phyloP scores from a whole-genome alignment of 92 coral and sea anemone species.

The Palythoa grandis region DNA sequence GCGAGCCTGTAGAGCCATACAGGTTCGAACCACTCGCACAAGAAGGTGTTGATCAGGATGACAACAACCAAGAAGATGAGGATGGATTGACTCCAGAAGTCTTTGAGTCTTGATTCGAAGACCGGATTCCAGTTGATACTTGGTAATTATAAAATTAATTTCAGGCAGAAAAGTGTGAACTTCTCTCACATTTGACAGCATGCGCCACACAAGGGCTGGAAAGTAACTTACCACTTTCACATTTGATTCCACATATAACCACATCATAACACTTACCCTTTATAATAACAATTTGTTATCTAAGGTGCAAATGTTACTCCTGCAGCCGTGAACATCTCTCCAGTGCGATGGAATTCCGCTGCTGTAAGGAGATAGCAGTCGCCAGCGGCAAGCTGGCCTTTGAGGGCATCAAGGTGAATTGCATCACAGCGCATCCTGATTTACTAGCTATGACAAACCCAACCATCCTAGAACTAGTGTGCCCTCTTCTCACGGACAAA shows the following conservation, averaged over 20 bases:
- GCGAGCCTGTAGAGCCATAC: constrained; percentile 51
- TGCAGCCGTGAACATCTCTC: constrained; percentile 32
- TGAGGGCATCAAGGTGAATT: constrained; percentile 50
- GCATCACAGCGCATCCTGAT: constrained; percentile 53
- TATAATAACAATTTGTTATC: neutral
- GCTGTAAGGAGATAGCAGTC: constrained; percentile 56
- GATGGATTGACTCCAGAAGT: constrained; percentile 49
- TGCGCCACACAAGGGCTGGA: no score
- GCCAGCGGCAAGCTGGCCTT: constrained; percentile 57
- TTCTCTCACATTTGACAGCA: constrained; percentile 2
- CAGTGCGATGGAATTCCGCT: constrained; percentile 56
- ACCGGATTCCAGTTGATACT: constrained; percentile 35
- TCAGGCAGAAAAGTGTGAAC: neutral
- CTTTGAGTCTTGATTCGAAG: constrained; percentile 44
- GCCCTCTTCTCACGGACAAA: constrained; percentile 55
- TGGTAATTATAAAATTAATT: constrained; percentile 46
- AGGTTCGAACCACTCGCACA: constrained; percentile 39
- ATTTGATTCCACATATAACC: no score
- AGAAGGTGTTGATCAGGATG: constrained; percentile 17
- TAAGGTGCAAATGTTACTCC: constrained; percentile 44
- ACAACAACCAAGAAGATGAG: constrained; percentile 43
- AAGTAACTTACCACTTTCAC: no score
- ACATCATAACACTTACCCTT: neutral
- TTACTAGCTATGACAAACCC: constrained; percentile 56
- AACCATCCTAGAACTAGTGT: constrained; percentile 54